phyloP scores from a whole-genome alignment of 1,140 invertebrate species.

The Diabrotica virgifera region DNA sequence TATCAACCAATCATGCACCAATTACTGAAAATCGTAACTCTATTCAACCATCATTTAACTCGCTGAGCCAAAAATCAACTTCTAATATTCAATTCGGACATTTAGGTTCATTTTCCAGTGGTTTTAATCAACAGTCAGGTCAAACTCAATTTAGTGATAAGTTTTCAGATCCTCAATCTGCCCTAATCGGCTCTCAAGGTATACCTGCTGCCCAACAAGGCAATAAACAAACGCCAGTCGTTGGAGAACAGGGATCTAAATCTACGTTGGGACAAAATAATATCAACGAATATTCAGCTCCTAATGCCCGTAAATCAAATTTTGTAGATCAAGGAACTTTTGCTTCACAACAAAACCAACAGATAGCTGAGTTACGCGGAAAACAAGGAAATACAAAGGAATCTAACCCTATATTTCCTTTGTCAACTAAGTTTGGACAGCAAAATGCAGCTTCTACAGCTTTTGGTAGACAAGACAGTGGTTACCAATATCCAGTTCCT shows the following conservation, averaged over 20 bases:
- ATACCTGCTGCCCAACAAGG: neutral
- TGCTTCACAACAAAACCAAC: neutral
- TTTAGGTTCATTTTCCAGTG: neutral
- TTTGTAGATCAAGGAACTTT: neutral
- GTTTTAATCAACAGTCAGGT: neutral
- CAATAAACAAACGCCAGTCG: neutral
- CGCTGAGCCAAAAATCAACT: neutral
- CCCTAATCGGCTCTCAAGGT: constrained; percentile 45
- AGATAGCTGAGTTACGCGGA: neutral
- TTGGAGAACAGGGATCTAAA: neutral
- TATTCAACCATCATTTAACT: no score
- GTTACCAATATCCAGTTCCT: no score
- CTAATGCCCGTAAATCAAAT: no score
- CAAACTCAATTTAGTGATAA: neutral
- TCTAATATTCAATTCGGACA: neutral
- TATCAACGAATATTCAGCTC: neutral
- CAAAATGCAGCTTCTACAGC: neutral
- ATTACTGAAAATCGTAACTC: no score
- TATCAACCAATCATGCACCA: no score
- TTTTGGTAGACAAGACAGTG: neutral
- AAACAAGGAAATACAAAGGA: no score
- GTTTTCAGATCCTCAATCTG: neutral
- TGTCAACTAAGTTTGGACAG: neutral
- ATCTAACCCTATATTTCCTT: neutral
- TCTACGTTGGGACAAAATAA: neutral